Evolutionary conservation across 2,797 vertebrate genomes (phyloP), one percentile per base, ranked within the genome.

Genomic region (Petrocephalus sullivani): DNA sequence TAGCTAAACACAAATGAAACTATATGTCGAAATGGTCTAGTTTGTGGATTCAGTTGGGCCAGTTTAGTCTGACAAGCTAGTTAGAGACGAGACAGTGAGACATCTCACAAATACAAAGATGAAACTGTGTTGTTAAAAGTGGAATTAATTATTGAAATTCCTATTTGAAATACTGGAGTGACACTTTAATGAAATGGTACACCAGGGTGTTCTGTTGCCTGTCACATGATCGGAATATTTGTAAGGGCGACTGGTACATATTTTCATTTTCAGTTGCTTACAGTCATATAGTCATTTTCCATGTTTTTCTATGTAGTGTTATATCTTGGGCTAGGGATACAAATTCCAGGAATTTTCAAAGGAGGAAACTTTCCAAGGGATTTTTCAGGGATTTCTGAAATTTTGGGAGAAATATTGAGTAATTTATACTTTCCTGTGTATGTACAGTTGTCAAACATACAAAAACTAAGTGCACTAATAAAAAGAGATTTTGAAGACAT

Each of bases 281-380:
- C 71, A 41, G 49, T 53, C 4, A 53, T 53, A 53, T 19, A 5
- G 2, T 19, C 19, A 81, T 81, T 81, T 49, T 46, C 71, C 71
- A 46, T 78, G 71, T 78, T 78, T 78, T 46, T 49, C 37, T 46
- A 10, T 81, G 19, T 49, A 81, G 19, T 41, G 6, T 0, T 81
- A 33, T 46, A 78, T 46, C 37, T 78, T 78, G 6, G 71, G 10
- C 60, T 23, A 9, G 4, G 33, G 14, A 41, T 75, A 16, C 33
- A 75, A 75, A 41, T 16, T 75, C 14, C 16, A 1, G 16, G 71
- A 46, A 41, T 78, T 78, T 78, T 78, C 71, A 78, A 16, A 41
- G 71, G 71, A 78, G 71, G 37, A 81, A 49, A 81, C 46, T 81
- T 81, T 81, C 75, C 75, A 81, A 49, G 75, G 75, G 71, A 81